Evolutionary conservation across 92 coral and sea anemone species (phyloP).

Genomic region (Epizoanthus scotinus): DNA sequence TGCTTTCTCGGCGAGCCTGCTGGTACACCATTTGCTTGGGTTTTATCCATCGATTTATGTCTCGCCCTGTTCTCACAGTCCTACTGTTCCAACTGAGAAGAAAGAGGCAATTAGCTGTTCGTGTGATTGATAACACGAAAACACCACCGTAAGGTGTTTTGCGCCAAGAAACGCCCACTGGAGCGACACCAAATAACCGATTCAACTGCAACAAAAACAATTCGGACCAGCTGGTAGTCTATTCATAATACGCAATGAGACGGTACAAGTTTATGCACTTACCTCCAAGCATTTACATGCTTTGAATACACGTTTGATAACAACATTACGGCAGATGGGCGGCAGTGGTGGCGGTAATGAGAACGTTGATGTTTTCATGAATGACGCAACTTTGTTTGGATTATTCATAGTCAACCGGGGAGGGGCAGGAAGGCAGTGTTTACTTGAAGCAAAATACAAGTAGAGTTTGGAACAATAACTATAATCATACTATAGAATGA

Average conservation of each 20-base stretch:
- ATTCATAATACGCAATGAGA: conserved; percentile 27
- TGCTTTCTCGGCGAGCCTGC: conserved; percentile 2
- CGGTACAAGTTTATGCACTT: neutral
- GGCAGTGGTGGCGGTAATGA: conserved; percentile 1
- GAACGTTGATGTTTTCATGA: conserved; percentile 15
- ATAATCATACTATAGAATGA: too few relatives aligned
- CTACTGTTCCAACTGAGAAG: neutral
- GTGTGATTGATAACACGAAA: neutral
- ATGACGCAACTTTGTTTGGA: conserved; percentile 37
- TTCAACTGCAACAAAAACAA: conserved; percentile 27
- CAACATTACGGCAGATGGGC: neutral
- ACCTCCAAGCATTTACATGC: conserved; percentile 11
- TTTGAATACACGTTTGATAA: conserved; percentile 35
- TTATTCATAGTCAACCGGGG: neutral
- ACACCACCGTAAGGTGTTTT: conserved; percentile 1
- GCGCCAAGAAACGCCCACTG: conserved; percentile 15
- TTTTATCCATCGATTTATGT: conserved; percentile 7
- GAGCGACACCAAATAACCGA: conserved; percentile 32
- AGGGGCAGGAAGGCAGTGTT: neutral
- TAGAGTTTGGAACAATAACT: too few relatives aligned
- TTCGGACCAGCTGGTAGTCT: conserved; percentile 1
- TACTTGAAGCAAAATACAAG: neutral
- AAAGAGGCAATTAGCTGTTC: conserved; percentile 4
- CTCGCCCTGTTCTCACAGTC: neutral
- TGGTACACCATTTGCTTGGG: neutral